These are phyloP conservation scores for Tortricodes alternella DNA, from an alignment of 2,888 invertebrate species.

Conservation along the genomic window DNA sequence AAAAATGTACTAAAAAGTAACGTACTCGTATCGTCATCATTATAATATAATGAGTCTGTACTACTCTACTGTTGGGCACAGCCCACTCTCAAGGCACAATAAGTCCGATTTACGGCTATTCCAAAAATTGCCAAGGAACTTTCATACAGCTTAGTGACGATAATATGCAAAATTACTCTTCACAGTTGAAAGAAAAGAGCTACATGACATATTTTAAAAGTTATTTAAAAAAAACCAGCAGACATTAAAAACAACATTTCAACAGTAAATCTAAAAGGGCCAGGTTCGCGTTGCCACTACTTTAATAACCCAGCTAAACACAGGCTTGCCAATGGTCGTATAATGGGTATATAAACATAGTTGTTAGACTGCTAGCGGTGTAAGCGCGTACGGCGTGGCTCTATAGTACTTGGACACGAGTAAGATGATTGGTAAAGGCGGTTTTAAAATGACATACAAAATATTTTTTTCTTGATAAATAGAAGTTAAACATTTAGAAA, in stretches of 20 bases:
- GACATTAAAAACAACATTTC: background rate
- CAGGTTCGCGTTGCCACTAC: slow-evolving; percentile 14
- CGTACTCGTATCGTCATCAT: too few relatives aligned
- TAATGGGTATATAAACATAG: slow-evolving; percentile 30
- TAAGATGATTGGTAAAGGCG: slow-evolving; percentile 61
- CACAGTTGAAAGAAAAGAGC: background rate
- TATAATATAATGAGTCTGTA: too few relatives aligned
- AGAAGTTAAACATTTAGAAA: too few relatives aligned
- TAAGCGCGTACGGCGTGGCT: slow-evolving; percentile 51
- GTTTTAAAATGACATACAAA: slow-evolving; percentile 35
- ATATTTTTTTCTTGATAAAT: too few relatives aligned
- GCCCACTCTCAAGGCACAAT: too few relatives aligned
- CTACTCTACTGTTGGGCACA: too few relatives aligned
- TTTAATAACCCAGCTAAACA: slow-evolving; percentile 23
- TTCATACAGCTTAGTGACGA: too few relatives aligned
- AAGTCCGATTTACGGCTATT: too few relatives aligned
- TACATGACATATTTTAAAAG: background rate
- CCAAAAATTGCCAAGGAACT: too few relatives aligned
- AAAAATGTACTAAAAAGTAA: too few relatives aligned
- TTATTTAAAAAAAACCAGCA: background rate
- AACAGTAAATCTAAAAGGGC: slow-evolving; percentile 4
- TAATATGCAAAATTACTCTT: too few relatives aligned
- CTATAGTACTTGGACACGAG: slow-evolving; percentile 52
- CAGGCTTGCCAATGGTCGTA: slow-evolving; percentile 26
- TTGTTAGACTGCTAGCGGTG: slow-evolving; percentile 40